Evolutionary conservation across 1,140 invertebrate genomes (phyloP), one percentile per base, ranked within the genome.

Genomic region (Apis cerana): DNA sequence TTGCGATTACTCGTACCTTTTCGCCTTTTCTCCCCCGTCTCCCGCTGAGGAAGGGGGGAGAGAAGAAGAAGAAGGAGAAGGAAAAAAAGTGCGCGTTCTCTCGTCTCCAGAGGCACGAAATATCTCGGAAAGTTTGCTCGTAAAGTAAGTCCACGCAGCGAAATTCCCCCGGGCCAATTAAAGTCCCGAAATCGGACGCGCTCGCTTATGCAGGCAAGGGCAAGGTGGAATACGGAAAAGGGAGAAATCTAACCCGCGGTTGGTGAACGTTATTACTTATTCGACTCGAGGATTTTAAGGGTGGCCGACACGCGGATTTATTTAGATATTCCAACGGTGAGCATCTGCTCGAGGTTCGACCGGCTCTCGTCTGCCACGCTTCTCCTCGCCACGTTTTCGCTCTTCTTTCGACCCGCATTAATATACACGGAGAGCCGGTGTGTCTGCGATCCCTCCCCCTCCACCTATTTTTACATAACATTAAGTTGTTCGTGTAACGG

Each of bases 401-500:
- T 84, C 75, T 89, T 82, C 85, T 75, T 68, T 84, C 80, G 68
- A 67, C 82, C 80, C 89, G 89, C 91, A 93, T 93, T 93, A 93
- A 93, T 93, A 91, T 92, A 90, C 84, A 76, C 79, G 65, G 83
- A 76, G 77, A 83, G 83, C 74, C 17, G 56, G 54, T 15, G 56
- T 21, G 67, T 43, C 74, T 77, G 80, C 65, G 19, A 77, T 27
- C 69, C 12, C 50, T 58, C 27, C 61, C 69, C 58, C 82, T 62
- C 13, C 56, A 74, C 89, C 85, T 90, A 92, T 93, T 93, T 94
- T 93, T 94, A 93, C 93, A 93, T 94, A 93, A 92, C 92, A 91
- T 92, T 92, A 91, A 91, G 88, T 90, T 88, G 80, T 89, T 83
- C 71, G 83, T 86, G 85, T 80, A 70, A 69, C 85, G 65, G 71